These are phyloP conservation scores for Synanthedon myopaeformis DNA, from an alignment of 2,888 invertebrate species.

Conservation along the genomic window DNA sequence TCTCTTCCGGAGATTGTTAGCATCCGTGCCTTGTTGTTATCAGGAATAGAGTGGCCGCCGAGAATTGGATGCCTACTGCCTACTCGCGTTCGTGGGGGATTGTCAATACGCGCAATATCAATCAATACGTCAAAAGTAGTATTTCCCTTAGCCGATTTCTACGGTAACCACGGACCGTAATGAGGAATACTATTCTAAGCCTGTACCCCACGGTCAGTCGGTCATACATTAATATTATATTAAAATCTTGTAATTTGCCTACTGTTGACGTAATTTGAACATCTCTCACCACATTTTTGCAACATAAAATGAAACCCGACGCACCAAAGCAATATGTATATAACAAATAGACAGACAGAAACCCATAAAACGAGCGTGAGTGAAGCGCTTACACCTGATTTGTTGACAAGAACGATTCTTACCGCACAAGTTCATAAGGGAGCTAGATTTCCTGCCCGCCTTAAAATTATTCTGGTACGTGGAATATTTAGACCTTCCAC, in stretches of 20 bases:
- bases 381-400: conserved; percentile 38
- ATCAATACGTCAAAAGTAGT: background rate
- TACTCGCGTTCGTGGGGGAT: no score
- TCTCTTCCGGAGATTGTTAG: no score
- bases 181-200: no score
- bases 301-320: conserved; percentile 53
- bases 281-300: conserved; percentile 17
- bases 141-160: no score
- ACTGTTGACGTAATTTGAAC: background rate
- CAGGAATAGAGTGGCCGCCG: no score
- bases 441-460: conserved; percentile 90
- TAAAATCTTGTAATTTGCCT: no score
- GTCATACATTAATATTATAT: background rate
- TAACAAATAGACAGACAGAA: background rate
- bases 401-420: conserved; percentile 70
- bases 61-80: no score
- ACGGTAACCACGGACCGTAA: background rate
- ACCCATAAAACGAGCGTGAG: conserved; percentile 32
- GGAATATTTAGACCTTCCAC: conserved; percentile 86
- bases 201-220: no score
- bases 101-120: no score
- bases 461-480: conserved; percentile 89
- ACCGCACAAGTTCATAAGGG: conserved; percentile 96
- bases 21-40: no score
- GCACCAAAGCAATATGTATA: conserved; percentile 30